Evolutionary conservation across 2,113 vertebrate genomes (phyloP).

Genomic region (Heptranchias perlo): DNA sequence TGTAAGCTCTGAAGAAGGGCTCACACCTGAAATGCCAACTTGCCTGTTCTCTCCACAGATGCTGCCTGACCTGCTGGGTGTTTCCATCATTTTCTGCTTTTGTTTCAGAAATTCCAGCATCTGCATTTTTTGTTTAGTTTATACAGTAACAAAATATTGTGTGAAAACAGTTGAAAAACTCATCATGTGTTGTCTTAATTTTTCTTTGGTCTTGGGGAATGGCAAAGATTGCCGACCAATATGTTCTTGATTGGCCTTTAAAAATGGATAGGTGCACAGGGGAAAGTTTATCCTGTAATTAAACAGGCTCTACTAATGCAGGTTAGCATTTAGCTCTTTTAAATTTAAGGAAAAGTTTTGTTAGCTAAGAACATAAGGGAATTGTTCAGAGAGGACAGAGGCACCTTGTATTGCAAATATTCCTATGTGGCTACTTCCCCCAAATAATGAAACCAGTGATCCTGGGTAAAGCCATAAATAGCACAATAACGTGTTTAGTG

Average conservation of each 20-base stretch:
- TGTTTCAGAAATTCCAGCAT: background rate
- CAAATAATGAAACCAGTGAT: slow-evolving; percentile 2
- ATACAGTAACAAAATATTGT: background rate
- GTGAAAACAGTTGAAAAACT: background rate
- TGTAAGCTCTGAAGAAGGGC: background rate
- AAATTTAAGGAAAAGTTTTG: background rate
- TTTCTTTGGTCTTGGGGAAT: background rate
- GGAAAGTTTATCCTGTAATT: background rate
- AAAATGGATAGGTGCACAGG: background rate
- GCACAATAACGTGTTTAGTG: slow-evolving; percentile 44
- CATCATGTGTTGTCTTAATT: background rate
- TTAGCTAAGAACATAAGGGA: background rate
- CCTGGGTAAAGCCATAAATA: slow-evolving; percentile 5
- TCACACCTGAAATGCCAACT: background rate
- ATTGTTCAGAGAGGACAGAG: slow-evolving; percentile 13
- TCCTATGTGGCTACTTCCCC: background rate
- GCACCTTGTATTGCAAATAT: slow-evolving; percentile 10
- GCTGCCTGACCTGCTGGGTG: background rate
- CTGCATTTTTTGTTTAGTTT: background rate
- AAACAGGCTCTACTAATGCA: background rate
- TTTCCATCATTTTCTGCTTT: background rate
- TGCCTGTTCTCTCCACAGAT: background rate
- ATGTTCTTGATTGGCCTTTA: background rate
- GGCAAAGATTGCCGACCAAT: background rate
- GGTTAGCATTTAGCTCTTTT: background rate